Evolutionary conservation across 2,113 vertebrate species (phyloP).

Genomic region (Ceyx margarethae): DNA sequence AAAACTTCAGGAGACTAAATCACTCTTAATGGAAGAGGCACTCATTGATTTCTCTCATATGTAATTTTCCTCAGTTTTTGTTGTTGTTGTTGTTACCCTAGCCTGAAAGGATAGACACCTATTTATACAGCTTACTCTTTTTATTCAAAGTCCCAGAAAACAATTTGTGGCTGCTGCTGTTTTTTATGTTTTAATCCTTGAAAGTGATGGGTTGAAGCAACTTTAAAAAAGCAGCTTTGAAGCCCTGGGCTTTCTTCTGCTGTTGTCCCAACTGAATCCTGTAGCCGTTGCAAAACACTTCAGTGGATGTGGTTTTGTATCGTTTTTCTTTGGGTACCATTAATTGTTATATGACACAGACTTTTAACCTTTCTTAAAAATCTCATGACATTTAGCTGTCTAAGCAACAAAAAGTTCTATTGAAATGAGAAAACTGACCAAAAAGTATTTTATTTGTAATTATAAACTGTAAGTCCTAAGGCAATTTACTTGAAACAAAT

Average conservation of each 20-base stretch:
- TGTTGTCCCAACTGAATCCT: background rate
- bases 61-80: background rate
- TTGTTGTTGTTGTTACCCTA: background rate
- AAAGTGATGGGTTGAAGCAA: background rate
- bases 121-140: background rate
- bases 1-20: background rate
- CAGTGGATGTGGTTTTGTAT: conserved; percentile 34
- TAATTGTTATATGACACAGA: conserved; percentile 42
- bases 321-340: conserved; percentile 29
- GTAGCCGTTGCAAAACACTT: background rate
- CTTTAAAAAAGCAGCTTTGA: background rate
- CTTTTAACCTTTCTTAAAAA: conserved; percentile 75
- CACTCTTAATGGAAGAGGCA: background rate
- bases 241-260: background rate
- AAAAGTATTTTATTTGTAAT: conserved; percentile 70
- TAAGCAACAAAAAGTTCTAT: conserved; percentile 75
- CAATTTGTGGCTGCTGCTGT: background rate
- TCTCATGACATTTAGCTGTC: conserved; percentile 77
- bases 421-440: conserved; percentile 50
- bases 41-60: background rate
- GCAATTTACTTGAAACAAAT: conserved; percentile 66
- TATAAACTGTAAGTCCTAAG: conserved; percentile 62
- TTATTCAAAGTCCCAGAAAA: background rate
- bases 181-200: background rate
- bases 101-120: background rate